Base-by-base conservation (phyloP, 1,140 invertebrate species). In the Euschistus heros region DNA sequence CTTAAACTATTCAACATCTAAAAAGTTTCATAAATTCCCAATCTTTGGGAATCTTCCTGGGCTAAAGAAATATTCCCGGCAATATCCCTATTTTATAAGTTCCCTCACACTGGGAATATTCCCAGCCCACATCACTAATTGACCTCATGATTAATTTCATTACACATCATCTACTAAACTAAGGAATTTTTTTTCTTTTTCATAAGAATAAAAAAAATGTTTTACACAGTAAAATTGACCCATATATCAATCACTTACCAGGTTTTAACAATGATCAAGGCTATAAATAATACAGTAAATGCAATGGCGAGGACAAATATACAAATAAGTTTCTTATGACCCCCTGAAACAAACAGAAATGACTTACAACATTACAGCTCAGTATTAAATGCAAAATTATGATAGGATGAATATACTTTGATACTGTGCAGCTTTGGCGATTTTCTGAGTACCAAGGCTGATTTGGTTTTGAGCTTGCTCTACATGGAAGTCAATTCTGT, bases 401-500 rank as follows among this genome's bases (percentile, higher is more conserved):
- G 55, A n/a, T 33, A n/a, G 4, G n/a, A 0, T 59, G 6, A 14
- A 59, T 14, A 15, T 59, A 33, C 55, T 26, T 74, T 96, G 92
- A 77, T 95, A 94, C 70, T 84, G 83, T 70, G 94, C 92, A 4
- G 94, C 94, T 76, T 94, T 94, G 73, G 91, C 87, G 63, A 98
- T 76, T 74, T 97, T 92, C 65, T 91, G 83, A 44, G 91, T 84
- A 0, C 94, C 94, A 73, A 94, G 88, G 24, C 88, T 82, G 0
- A 97, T 92, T 71, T 89, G 84, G 0, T 87, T 83, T 71, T 92
- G 86, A 0, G 92, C 90, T 73, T 91, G 85, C 74, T 98, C 94
- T 47, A 98, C 86, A 75, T 96, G 96, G 75, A 94, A 97, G 76
- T 98, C 94, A 71, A 98, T 98, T 62, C 94, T 79, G 77, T 98